Evolutionary conservation across 2,888 invertebrate genomes (phyloP).

Genomic region (Acronicta leporina): DNA sequence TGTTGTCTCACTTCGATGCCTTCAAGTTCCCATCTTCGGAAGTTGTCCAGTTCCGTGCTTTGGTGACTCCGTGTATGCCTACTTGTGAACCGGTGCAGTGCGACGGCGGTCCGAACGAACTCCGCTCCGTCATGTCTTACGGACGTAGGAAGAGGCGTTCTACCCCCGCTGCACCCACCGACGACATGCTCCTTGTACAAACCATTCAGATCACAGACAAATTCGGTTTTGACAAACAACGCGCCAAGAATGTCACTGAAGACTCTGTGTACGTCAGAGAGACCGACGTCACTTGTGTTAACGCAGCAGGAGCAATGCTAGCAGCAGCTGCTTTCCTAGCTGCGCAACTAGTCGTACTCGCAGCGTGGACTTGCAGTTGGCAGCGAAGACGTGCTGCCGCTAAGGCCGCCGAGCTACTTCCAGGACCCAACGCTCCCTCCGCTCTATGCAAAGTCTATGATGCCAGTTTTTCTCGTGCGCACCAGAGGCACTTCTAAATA

Average conservation of each 20-base stretch:
- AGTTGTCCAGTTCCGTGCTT: conserved; percentile 98
- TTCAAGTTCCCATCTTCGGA: conserved; percentile 99
- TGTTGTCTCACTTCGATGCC: conserved; percentile 97
- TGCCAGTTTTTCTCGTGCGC: conserved; percentile 94
- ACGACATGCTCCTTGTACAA: conserved; percentile 96
- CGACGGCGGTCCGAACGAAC: conserved; percentile 95
- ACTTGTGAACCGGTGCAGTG: conserved; percentile 97
- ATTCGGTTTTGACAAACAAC: conserved; percentile 94
- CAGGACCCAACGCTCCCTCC: conserved; percentile 88
- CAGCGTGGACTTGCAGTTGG: conserved; percentile 96
- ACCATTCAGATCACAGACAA: conserved; percentile 98
- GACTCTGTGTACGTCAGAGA: conserved; percentile 93
- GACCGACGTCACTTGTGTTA: conserved; percentile 91
- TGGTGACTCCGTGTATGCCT: conserved; percentile 98
- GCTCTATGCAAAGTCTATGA: conserved; percentile 96
- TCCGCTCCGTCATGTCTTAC: conserved; percentile 94
- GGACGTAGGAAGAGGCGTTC: conserved; percentile 94
- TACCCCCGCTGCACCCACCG: conserved; percentile 89
- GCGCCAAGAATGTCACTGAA: conserved; percentile 90
- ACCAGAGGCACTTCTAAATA: conserved; percentile 88
- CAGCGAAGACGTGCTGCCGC: conserved; percentile 92
- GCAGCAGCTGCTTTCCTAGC: conserved; percentile 96
- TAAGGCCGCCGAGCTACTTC: conserved; percentile 91
- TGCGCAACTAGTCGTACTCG: conserved; percentile 95
- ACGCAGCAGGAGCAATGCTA: conserved; percentile 94